A percentile compares a stretch with the other conserved stretches of the same genome.
Conservation (phyloP, 2,797 vertebrate species). For the Chanos chanos region DNA sequence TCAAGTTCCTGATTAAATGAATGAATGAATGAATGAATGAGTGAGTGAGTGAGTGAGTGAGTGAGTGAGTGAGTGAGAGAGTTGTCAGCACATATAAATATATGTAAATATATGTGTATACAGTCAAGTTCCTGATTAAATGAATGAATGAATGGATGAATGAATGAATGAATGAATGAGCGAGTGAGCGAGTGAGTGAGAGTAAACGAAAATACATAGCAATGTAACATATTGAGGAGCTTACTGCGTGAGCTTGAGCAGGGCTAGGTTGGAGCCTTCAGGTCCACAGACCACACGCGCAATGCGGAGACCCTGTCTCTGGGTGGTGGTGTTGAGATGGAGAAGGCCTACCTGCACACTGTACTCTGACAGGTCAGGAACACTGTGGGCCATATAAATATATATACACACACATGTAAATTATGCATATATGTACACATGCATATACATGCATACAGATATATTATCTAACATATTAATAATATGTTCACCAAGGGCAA, state of each 20-base stretch:
- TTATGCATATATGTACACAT: too few species aligned
- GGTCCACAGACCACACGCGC: constrained; percentile 91
- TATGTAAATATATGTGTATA: too few species aligned
- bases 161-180: not conserved
- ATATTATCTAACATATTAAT: too few species aligned
- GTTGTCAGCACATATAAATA: too few species aligned
- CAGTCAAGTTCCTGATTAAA: too few species aligned
- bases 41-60: not conserved
- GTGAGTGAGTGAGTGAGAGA: not conserved
- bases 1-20: not conserved
- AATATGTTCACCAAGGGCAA: too few species aligned
- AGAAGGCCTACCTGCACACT: constrained; percentile 89
- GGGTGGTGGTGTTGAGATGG: constrained; percentile 80
- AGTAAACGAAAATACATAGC: not conserved
- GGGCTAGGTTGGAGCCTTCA: constrained; percentile 86
- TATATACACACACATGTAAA: constrained; percentile 9
- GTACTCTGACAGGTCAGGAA: constrained; percentile 88
- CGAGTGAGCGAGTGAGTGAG: not conserved
- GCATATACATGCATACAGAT: too few species aligned
- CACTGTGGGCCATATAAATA: constrained; percentile 60
- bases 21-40: constrained; percentile 10
- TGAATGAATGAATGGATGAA: not conserved
- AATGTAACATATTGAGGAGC: constrained; percentile 44
- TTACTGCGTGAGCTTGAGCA: constrained; percentile 88
- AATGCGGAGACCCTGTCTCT: constrained; percentile 78